Base-by-base conservation (phyloP, 2,113 vertebrate species). In the Lampris megalopsis region DNA sequence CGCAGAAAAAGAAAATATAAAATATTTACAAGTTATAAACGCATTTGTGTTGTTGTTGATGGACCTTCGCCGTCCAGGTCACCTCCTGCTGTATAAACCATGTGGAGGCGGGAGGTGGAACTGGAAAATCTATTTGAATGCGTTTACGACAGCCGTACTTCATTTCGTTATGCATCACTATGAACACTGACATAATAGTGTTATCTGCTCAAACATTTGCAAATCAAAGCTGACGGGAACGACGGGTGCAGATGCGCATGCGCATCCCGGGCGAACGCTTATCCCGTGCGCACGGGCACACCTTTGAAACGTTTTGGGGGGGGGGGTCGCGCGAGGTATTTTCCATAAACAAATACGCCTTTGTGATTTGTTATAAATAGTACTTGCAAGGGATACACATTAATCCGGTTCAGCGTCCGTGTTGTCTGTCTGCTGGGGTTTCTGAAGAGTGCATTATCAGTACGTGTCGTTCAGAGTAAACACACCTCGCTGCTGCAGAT, bases 1-100 rank as follows among this genome's bases (percentile, higher is more conserved):
- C 11, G 65, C n/a, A 43, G n/a, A 24, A n/a, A 52, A 37, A 67
- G 10, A 47, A 50, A 52, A 79, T 81, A 77, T 86, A 71, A 88
- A 92, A 91, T 87, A 87, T 87, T 89, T 86, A 80, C 79, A 8
- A 3, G 70, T 61, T 68, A 49, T 81, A 87, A 87, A 79, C 70
- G 3, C 47, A 68, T 54, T 87, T 24, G 24, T 24, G 24, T 24
- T 24, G 24, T 24, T 24, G 24, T 24, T 24, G 24, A 24, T 24
- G 24, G 89, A 92, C 90, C 91, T 90, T 91, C 91, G 86, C 49
- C 74, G 88, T 75, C 61, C n/a, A 40, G 49, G 60, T 58, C 11
- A 71, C 53, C 41, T 9, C 5, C 54, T 24, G 24, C 24, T 24
- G 24, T 24, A 24, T 24, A 24, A 24, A 24, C 24, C 24, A 24